Evolutionary conservation across 2,888 invertebrate genomes (phyloP), one percentile per base, ranked within the genome.

Genomic region (Catocala sponsa): DNA sequence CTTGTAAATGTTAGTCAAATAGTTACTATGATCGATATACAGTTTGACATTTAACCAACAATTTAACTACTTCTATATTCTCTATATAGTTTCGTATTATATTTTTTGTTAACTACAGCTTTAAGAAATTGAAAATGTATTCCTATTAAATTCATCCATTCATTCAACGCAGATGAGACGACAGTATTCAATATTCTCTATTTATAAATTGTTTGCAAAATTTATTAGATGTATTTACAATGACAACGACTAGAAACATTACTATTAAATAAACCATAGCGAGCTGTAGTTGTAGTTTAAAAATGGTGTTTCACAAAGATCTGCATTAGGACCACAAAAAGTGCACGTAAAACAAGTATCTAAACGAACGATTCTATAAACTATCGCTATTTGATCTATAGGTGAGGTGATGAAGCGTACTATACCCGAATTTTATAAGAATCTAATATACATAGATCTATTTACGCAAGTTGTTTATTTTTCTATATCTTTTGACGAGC

Each of bases 401-500:
- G 15, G 6, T 15, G 46, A 9, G 15, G 15, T 12, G 4, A 12
- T 15, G 10, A 46, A 2, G 46, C 10, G 15, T 46, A 15, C 15
- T 15, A 10, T 46, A 10, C 13, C 6, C 6, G 9, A 46, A 15
- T 15, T 46, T 15, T 15, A 15, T 13, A 44, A 12, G n/a, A 47
- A 13, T n/a, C 13, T 5, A 47, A 33, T 48, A 5, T n/a, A 12
- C 50, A 33, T 13, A n/a, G 10, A 12, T 54, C 44, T 54, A 44
- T 54, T 54, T 54, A 44, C 32, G 33, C 25, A 42, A 25, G 5
- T 43, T 43, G 53, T 53, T 53, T 53, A 43, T 53, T 43, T 15
- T 43, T 43, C 48, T 55, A 15, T 41, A 55, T 43, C 38, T 25
- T 12, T 43, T 32, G 12, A 33, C 33, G 42, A 13, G 13, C 13